Evolutionary conservation across 2,113 vertebrate genomes (phyloP).

Genomic region (Hemibagrus wyckioides): DNA sequence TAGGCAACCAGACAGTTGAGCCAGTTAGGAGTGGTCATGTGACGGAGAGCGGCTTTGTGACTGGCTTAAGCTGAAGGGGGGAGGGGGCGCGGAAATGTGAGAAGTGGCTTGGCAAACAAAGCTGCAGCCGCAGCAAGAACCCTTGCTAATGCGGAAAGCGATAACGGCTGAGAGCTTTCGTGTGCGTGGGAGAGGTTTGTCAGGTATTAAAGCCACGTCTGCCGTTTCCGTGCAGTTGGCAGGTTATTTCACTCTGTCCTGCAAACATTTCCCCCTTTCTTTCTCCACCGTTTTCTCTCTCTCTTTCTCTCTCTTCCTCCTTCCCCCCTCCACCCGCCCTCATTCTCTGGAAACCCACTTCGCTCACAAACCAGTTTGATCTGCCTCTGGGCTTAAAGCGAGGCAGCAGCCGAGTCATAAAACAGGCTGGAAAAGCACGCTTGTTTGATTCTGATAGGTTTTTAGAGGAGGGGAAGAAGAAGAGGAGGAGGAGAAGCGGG

Average conservation of each 20-base stretch:
- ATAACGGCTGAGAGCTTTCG: slow-evolving; percentile 26
- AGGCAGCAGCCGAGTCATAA: slow-evolving; percentile 16
- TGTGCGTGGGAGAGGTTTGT: not conserved
- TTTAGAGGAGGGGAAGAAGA: not conserved
- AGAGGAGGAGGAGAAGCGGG: not conserved
- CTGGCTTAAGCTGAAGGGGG: slow-evolving; percentile 90
- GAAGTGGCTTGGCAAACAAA: slow-evolving; percentile 83
- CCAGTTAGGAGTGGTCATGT: slow-evolving; percentile 82
- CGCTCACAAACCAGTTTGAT: slow-evolving; percentile 63
- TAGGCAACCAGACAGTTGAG: slow-evolving; percentile 91
- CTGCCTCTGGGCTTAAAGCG: slow-evolving; percentile 48
- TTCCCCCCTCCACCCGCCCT: not conserved
- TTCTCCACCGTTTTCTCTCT: not conserved
- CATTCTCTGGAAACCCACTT: slow-evolving; percentile 17
- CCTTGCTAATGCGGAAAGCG: slow-evolving; percentile 64
- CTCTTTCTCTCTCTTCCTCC: slow-evolving; percentile 6
- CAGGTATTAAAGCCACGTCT: not conserved
- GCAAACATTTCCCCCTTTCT: not conserved
- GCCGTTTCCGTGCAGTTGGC: not conserved
- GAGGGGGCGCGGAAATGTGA: slow-evolving; percentile 81
- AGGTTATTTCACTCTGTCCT: not conserved
- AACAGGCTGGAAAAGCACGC: not conserved
- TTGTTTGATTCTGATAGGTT: slow-evolving; percentile 29
- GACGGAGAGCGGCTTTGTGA: slow-evolving; percentile 85
- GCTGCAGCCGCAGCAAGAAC: slow-evolving; percentile 65